Evolutionary conservation across 2,113 vertebrate genomes (phyloP), one percentile per base, ranked within the genome.

Genomic region (Melanocharis versteri): DNA sequence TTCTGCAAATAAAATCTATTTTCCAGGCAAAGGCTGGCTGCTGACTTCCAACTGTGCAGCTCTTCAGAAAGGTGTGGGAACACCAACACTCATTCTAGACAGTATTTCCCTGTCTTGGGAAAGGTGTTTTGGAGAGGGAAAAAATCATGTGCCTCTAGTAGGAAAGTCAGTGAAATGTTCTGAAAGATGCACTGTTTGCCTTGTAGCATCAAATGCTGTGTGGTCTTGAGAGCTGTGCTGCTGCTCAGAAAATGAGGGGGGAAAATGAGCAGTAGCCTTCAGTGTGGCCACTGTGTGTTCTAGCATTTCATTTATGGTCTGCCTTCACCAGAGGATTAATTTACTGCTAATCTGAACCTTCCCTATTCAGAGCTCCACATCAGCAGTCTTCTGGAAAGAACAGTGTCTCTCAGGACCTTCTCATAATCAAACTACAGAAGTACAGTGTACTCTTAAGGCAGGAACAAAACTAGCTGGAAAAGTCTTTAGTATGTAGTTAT

Each of bases 111-210:
- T 92, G 83, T 96, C 71, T 53, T 72, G 19, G 53, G 31, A 87
- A 90, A 94, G 80, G 60, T 81, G 72, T 89, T 83, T 87, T 18
- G 51, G 40, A 61, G 72, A 45, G 62, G 30, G 50, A 70, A 89
- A 80, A 44, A 53, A 82, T 69, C 45, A 44, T 89, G 19, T 33
- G 35, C 53, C 15, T 58, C 70, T 75, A 58, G 50, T 44, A 80
- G 1, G 17, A 62, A 87, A 79, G 60, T 50, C 62, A 47, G 70
- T 44, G 30, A 87, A 88, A 65, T 58, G 35, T 42, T 70, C 91
- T 96, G 87, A 95, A 97, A 94, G 93, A 94, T 70, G 50, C 70
- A 70, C 84, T 95, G 95, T 97, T 79, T 80, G 79, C 89, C 65
- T 72, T 47, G 42, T 17, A 89, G 57, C 30, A 13, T 68, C 56